These are phyloP conservation scores for Pantala flavescens DNA, from an alignment of 1,140 invertebrate species.

Conservation along the genomic window DNA sequence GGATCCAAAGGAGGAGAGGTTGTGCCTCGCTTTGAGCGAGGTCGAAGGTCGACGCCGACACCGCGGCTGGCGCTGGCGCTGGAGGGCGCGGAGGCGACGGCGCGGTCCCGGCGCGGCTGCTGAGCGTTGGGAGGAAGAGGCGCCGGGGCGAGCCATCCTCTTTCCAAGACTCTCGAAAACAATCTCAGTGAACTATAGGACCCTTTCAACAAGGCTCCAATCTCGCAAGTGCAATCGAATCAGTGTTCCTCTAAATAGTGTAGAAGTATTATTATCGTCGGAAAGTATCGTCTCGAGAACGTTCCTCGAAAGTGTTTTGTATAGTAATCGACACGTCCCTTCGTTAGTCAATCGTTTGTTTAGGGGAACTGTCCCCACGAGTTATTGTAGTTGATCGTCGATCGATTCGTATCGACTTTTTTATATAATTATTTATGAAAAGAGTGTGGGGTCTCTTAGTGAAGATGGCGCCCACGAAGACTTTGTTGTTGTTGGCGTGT, in stretches of 20 bases:
- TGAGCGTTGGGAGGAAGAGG: not conserved
- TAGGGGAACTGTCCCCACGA: not conserved
- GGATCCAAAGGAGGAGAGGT: not conserved
- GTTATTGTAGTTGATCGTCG: not conserved
- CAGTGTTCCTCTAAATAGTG: not conserved
- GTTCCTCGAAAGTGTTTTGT: not conserved
- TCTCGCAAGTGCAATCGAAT: not conserved
- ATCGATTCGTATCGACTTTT: not conserved
- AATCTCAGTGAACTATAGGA: not conserved
- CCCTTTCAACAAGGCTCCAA: not conserved
- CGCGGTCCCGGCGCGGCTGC: constrained; percentile 1
- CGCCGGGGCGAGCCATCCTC: not conserved
- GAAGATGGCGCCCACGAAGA: not conserved
- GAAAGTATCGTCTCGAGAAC: not conserved
- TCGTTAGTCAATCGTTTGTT: not conserved
- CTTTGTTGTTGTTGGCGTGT: not conserved
- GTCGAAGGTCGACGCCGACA: not conserved
- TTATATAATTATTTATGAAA: not conserved
- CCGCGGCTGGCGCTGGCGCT: not conserved
- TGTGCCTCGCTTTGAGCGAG: not conserved
- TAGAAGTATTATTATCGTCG: not conserved
- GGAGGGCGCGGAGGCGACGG: not conserved
- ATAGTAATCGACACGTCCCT: not conserved
- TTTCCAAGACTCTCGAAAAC: not conserved
- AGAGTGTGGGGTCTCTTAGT: not conserved